A percentile compares a stretch with the other conserved stretches of the same genome.
Conservation (phyloP, 2,888 invertebrate genomes). For the Formica aserva region DNA sequence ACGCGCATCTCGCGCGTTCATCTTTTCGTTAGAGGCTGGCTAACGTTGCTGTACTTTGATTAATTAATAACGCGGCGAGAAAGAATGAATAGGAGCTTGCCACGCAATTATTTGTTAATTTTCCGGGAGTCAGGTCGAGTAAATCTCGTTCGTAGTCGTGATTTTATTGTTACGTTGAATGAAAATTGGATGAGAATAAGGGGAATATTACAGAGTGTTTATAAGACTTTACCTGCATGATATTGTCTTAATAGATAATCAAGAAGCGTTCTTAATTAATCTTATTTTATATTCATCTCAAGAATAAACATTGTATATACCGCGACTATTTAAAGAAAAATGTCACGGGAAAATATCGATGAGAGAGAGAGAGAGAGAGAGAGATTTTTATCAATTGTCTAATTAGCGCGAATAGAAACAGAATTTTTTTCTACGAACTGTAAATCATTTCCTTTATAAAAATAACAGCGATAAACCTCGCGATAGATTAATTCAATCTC, state of each 20-base stretch:
- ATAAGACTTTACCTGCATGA: background rate
- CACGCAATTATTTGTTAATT: conserved; percentile 44
- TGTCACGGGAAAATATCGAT: background rate
- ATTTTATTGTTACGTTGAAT: background rate
- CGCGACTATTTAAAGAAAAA: background rate
- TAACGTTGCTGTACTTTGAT: conserved; percentile 49
- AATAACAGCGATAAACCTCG: background rate
- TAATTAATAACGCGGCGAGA: conserved; percentile 42
- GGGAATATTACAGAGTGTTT: background rate
- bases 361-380: background rate
- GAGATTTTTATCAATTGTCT: background rate
- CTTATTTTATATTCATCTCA: background rate
- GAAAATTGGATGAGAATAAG: background rate
- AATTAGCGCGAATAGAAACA: background rate
- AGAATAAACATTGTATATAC: background rate
- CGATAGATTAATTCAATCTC: conserved; percentile 15
- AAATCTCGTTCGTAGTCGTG: conserved; percentile 9
- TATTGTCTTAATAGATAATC: background rate
- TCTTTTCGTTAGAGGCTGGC: conserved; percentile 23
- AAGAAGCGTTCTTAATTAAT: conserved; percentile 16
- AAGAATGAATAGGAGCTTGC: conserved; percentile 6
- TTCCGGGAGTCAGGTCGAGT: background rate
- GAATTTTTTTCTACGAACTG: background rate
- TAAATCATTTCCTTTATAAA: background rate
- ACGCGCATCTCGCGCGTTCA: conserved; percentile 22